Evolutionary conservation across 1,140 invertebrate genomes (phyloP).

Genomic region (Eciton burchellii): DNA sequence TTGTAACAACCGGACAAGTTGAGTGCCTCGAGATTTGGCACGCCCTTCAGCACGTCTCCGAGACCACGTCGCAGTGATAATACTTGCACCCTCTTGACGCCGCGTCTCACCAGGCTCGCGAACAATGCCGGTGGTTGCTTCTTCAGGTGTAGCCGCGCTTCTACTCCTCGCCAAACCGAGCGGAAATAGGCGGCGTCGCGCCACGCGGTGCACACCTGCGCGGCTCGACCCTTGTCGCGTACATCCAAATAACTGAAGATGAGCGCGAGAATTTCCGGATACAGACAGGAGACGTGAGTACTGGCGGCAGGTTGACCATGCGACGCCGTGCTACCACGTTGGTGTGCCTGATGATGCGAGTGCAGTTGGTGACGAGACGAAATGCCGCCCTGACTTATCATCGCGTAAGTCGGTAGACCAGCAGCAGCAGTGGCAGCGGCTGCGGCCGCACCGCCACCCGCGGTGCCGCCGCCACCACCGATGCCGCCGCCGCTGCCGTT

Average conservation of each 20-base stretch:
- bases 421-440: slow-evolving; percentile 31
- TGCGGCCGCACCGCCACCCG: slow-evolving; percentile 30
- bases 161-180: slow-evolving; percentile 96
- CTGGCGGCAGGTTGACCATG: slow-evolving; percentile 84
- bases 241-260: slow-evolving; percentile 97
- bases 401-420: slow-evolving; percentile 57
- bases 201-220: slow-evolving; percentile 96
- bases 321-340: slow-evolving; percentile 72
- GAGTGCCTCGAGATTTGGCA: slow-evolving; percentile 94
- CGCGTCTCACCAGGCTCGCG: slow-evolving; percentile 93
- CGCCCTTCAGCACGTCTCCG: slow-evolving; percentile 93
- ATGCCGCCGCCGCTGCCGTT: slow-evolving; percentile 21
- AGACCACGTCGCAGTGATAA: slow-evolving; percentile 94
- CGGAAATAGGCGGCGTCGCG: slow-evolving; percentile 96
- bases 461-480: slow-evolving; percentile 53
- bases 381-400: slow-evolving; percentile 55
- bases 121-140: slow-evolving; percentile 94
- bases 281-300: slow-evolving; percentile 94
- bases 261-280: slow-evolving; percentile 96
- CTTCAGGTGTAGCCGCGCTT: slow-evolving; percentile 95
- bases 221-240: slow-evolving; percentile 94
- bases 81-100: slow-evolving; percentile 95
- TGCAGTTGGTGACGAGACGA: slow-evolving; percentile 65
- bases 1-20: slow-evolving; percentile 97
- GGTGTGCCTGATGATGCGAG: slow-evolving; percentile 55